Conservation (phyloP, 2,888 invertebrate species). For the Clitarchus hookeri region DNA sequence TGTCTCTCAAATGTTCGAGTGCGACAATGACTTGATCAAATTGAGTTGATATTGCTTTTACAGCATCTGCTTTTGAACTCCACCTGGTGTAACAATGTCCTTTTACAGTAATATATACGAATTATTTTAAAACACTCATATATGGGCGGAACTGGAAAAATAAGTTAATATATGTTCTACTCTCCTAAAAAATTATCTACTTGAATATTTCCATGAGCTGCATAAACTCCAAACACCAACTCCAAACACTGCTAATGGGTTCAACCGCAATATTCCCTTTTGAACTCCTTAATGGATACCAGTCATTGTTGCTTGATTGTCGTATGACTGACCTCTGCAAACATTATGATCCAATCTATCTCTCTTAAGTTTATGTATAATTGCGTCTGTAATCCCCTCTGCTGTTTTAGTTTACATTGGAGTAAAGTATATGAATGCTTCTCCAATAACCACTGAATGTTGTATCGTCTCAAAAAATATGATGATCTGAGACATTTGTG, state of each 20-base stretch:
- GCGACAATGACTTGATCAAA: background rate
- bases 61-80: background rate
- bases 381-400: background rate
- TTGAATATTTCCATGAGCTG: constrained; percentile 2
- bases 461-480: background rate
- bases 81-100: no score
- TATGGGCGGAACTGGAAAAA: constrained; percentile 9
- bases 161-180: background rate
- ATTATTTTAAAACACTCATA: background rate
- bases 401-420: no score
- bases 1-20: background rate
- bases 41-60: background rate
- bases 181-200: background rate
- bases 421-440: background rate
- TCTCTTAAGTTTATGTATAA: background rate
- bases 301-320: constrained; percentile 19
- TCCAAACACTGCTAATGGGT: background rate
- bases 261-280: background rate
- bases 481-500: background rate
- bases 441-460: background rate
- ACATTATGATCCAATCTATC: background rate
- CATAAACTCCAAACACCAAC: background rate
- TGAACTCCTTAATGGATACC: background rate
- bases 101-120: background rate
- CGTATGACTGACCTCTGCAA: background rate